Percentiles rank a stretch among this genome's conserved stretches.
phyloP scores from a whole-genome alignment of 2,888 invertebrate genomes.

The Osedax frankpressi region DNA sequence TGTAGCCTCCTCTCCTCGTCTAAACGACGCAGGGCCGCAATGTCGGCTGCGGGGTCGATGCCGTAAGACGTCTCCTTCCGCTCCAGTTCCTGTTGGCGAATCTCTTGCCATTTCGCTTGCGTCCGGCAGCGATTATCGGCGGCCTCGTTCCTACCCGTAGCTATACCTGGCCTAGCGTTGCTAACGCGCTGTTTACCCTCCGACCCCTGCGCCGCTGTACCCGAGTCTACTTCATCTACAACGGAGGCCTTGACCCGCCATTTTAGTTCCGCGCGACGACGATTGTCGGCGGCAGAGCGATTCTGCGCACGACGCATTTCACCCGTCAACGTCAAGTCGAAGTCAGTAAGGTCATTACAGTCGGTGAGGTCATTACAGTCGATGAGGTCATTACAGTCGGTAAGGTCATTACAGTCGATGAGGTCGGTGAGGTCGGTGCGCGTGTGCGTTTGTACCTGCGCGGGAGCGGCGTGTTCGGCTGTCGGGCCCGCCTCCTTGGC shows the following conservation, averaged over 20 bases:
- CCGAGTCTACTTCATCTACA: neutral
- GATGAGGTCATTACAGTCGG: too few relatives aligned
- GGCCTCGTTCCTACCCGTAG: too few relatives aligned
- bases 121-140: too few relatives aligned
- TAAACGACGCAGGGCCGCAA: neutral
- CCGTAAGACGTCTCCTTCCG: neutral
- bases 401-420: too few relatives aligned
- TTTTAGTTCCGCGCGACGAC: neutral
- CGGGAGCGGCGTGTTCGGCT: neutral
- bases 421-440: too few relatives aligned
- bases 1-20: neutral
- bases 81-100: neutral
- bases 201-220: neutral
- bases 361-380: too few relatives aligned
- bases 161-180: neutral
- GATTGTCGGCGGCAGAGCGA: neutral
- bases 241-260: neutral
- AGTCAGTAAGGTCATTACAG: neutral
- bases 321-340: neutral
- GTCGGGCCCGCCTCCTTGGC: neutral
- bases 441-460: neutral
- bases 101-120: neutral
- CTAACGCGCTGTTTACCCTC: neutral
- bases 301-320: neutral
- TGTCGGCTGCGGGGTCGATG: neutral